Conservation (phyloP, 2,113 vertebrate genomes). For the Tetrax tetrax region DNA sequence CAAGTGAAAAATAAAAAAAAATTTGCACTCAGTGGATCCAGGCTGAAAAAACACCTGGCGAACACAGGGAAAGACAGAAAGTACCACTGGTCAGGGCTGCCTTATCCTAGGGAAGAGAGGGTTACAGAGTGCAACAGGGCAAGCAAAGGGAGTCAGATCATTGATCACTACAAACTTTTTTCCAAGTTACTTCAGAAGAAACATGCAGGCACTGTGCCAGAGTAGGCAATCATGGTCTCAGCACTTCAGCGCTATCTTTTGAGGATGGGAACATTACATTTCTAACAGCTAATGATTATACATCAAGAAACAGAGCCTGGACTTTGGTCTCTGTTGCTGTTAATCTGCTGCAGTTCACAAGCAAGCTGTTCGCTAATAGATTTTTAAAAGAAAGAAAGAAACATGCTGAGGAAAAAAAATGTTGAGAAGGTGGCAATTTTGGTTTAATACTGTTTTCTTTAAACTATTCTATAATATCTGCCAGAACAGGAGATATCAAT, state of each 20-base stretch:
- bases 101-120: not conserved
- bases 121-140: not conserved
- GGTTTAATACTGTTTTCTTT: not conserved
- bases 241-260: constrained; percentile 8
- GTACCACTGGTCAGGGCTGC: not conserved
- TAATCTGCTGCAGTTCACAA: constrained; percentile 12
- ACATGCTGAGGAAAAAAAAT: not conserved
- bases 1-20: not conserved
- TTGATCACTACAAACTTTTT: not conserved
- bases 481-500: not conserved
- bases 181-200: not conserved
- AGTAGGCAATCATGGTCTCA: not conserved
- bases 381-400: not conserved
- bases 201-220: not conserved
- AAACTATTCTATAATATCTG: not conserved
- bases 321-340: constrained; percentile 30
- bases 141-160: not conserved
- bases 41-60: not conserved
- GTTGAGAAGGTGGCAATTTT: accelerated
- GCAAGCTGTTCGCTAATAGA: not conserved
- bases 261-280: not conserved
- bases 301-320: constrained; percentile 36
- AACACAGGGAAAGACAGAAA: not conserved
- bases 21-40: not conserved
- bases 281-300: constrained; percentile 65